Conservation (phyloP, 2,888 invertebrate species). For the Osedax fenrisi region DNA sequence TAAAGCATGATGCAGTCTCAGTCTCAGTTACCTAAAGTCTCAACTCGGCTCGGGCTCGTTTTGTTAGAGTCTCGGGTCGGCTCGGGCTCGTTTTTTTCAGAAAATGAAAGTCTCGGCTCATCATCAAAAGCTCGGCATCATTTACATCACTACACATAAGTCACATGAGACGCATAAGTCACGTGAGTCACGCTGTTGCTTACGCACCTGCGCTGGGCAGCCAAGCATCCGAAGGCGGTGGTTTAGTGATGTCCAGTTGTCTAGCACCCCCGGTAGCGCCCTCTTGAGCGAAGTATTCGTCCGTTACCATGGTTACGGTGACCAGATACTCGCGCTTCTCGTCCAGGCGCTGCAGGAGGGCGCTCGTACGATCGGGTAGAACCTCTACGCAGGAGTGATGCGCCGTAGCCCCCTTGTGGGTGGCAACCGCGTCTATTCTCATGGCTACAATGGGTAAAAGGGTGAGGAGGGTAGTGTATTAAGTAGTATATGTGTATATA, state of each 20-base stretch:
- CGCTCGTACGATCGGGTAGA: constrained; percentile 43
- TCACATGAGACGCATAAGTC: no score
- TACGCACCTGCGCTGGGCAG: constrained; percentile 38
- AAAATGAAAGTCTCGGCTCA: no score
- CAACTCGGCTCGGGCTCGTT: no score
- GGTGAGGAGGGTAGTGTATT: background rate
- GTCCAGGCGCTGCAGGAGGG: constrained; percentile 41
- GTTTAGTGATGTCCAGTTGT: constrained; percentile 35
- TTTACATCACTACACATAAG: no score
- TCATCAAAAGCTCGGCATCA: no score
- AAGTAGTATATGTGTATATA: background rate
- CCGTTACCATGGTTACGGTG: constrained; percentile 47
- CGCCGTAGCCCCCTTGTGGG: constrained; percentile 34
- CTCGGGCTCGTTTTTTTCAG: no score
- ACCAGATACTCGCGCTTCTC: constrained; percentile 49
- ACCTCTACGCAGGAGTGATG: constrained; percentile 39
- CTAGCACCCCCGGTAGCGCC: background rate
- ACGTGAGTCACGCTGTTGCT: no score
- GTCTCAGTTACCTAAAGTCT: no score
- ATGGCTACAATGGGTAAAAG: constrained; percentile 43
- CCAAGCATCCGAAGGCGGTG: constrained; percentile 46
- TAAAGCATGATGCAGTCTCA: no score
- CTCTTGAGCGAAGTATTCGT: constrained; percentile 47
- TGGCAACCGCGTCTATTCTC: constrained; percentile 46
- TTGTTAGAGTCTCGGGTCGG: no score